These are phyloP conservation scores for Leucophenga maculata DNA, from an alignment of 2,888 invertebrate genomes.

Conservation along the genomic window DNA sequence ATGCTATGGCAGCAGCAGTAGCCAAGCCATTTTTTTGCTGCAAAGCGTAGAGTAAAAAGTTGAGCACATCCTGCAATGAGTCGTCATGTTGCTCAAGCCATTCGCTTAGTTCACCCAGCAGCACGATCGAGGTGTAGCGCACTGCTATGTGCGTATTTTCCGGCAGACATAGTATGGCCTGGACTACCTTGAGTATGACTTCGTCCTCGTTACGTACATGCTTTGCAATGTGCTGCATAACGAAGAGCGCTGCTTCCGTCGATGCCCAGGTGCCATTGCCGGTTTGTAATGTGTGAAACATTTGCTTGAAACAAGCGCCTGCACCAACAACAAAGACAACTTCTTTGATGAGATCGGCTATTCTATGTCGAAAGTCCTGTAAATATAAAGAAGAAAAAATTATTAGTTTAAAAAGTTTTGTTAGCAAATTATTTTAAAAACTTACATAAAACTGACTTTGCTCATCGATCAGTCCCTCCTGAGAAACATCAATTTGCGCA, in stretches of 20 bases:
- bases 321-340: constrained; percentile 97
- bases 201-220: constrained; percentile 93
- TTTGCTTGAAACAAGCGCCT: constrained; percentile 91
- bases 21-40: constrained; percentile 81
- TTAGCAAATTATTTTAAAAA: constrained; percentile 30
- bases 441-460: constrained; percentile 85
- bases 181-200: constrained; percentile 93
- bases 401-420: no score
- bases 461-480: constrained; percentile 87
- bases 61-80: constrained; percentile 85
- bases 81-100: constrained; percentile 93
- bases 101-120: constrained; percentile 93
- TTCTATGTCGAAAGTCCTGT: constrained; percentile 85
- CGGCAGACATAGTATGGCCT: constrained; percentile 89
- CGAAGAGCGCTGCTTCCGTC: constrained; percentile 92
- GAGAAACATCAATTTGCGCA: constrained; percentile 96
- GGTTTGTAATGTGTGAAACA: constrained; percentile 84
- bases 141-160: constrained; percentile 89
- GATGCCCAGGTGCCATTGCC: constrained; percentile 90
- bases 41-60: constrained; percentile 83
- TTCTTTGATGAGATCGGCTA: constrained; percentile 94
- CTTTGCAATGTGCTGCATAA: constrained; percentile 96
- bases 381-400: not conserved
- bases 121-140: constrained; percentile 87
- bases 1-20: constrained; percentile 84